Conservation (phyloP, 2,113 vertebrate species). For the Embiotoca jacksoni region DNA sequence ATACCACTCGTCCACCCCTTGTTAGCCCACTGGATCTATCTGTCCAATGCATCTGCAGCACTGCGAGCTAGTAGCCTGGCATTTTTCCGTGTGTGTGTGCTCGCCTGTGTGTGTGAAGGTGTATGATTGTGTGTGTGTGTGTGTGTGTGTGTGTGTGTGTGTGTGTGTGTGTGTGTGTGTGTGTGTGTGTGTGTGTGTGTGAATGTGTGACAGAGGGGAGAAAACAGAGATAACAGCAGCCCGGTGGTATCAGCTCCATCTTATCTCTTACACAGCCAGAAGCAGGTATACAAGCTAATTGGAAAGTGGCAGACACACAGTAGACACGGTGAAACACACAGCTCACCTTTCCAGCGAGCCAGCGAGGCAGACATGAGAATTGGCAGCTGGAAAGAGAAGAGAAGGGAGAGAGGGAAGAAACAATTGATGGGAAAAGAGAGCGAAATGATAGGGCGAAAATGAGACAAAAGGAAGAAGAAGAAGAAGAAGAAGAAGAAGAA, state of each 20-base stretch:
- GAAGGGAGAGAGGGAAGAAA: conserved; percentile 25
- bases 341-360: conserved; percentile 66
- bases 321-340: conserved; percentile 65
- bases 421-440: conserved; percentile 41
- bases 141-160: conserved; percentile 55
- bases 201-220: conserved; percentile 78
- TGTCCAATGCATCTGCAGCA: conserved; percentile 52
- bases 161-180: conserved; percentile 24
- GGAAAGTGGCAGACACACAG: conserved; percentile 79
- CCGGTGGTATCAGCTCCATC: conserved; percentile 77
- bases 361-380: conserved; percentile 62
- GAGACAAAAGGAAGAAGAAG: conserved; percentile 61
- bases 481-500: neutral
- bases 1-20: conserved; percentile 62
- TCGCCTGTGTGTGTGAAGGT: too few species aligned
- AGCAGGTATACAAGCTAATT: conserved; percentile 83
- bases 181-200: conserved; percentile 67
- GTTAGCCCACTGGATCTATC: conserved; percentile 63
- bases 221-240: conserved; percentile 80
- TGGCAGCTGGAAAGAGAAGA: conserved; percentile 51
- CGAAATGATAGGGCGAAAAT: conserved; percentile 58
- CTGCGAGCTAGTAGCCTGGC: conserved; percentile 46
- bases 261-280: conserved; percentile 82
- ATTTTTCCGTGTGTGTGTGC: conserved; percentile 40
- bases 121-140: conserved; percentile 32